A percentile compares a stretch with the other conserved stretches of the same genome.
phyloP scores from a whole-genome alignment of 2,113 vertebrate species.

The Indicator maculatus region DNA sequence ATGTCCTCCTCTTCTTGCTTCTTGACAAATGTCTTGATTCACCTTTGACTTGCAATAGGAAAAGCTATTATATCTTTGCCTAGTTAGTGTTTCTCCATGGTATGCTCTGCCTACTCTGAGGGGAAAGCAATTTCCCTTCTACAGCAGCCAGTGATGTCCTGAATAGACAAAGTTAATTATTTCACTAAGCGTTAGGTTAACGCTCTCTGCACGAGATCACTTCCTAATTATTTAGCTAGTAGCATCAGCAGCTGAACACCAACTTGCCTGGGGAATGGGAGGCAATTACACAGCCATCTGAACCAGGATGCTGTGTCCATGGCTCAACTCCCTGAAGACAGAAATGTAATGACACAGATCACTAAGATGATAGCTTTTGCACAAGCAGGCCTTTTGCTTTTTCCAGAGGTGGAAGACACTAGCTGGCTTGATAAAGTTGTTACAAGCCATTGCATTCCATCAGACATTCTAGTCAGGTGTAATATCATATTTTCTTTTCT shows the following conservation, averaged over 20 bases:
- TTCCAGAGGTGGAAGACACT: not conserved
- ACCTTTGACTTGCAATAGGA: not conserved
- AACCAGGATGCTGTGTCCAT: not conserved
- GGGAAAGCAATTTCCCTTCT: not conserved
- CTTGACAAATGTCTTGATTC: not conserved
- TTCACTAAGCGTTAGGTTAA: not conserved
- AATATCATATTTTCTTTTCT: not conserved
- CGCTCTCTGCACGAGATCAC: not conserved
- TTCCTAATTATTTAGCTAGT: not conserved
- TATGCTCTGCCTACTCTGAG: not conserved
- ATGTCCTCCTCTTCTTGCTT: not conserved
- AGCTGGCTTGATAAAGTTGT: not conserved
- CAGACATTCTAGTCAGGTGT: conserved; percentile 3
- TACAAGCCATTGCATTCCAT: not conserved
- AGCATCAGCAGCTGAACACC: not conserved
- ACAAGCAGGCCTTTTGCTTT: not conserved
- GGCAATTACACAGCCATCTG: not conserved
- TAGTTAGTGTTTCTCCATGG: not conserved
- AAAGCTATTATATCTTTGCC: not conserved
- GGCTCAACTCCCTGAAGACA: not conserved
- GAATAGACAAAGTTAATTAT: not conserved
- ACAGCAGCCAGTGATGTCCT: not conserved
- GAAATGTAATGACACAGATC: not conserved
- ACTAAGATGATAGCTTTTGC: not conserved
- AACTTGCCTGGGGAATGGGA: not conserved